Conservation (phyloP, 2,888 invertebrate species). For the Protonemura montana region DNA sequence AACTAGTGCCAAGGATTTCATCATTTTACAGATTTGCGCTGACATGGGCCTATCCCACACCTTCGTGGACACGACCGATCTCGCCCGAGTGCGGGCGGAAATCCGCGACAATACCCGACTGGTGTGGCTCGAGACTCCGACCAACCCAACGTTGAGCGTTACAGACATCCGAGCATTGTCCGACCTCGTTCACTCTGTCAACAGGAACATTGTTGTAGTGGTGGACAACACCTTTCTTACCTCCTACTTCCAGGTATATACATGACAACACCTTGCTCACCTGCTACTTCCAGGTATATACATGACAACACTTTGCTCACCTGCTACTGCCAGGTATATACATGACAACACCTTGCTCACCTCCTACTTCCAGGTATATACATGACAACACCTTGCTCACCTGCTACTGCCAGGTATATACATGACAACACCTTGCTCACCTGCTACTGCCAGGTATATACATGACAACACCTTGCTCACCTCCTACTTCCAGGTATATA, state of each 20-base stretch:
- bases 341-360: too few relatives aligned
- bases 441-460: too few relatives aligned
- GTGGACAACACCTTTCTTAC: constrained; percentile 96
- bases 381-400: too few relatives aligned
- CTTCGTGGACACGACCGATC: constrained; percentile 63
- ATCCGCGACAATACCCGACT: constrained; percentile 55
- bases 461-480: too few relatives aligned
- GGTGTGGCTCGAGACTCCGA: constrained; percentile 94
- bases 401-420: too few relatives aligned
- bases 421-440: too few relatives aligned
- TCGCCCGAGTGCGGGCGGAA: constrained; percentile 58
- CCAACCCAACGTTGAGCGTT: constrained; percentile 90
- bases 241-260: constrained; percentile 76
- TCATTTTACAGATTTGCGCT: constrained; percentile 56
- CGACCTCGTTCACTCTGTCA: constrained; percentile 65
- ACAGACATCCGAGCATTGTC: constrained; percentile 80
- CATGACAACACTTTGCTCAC: too few relatives aligned
- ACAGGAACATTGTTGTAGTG: constrained; percentile 70
- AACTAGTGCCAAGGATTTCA: background rate
- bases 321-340: too few relatives aligned
- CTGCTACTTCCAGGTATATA: too few relatives aligned
- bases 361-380: too few relatives aligned
- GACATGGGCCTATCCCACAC: constrained; percentile 60
- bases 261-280: too few relatives aligned
- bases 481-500: too few relatives aligned